phyloP scores from a whole-genome alignment of 2,113 vertebrate species.

The Colossoma macropomum region DNA sequence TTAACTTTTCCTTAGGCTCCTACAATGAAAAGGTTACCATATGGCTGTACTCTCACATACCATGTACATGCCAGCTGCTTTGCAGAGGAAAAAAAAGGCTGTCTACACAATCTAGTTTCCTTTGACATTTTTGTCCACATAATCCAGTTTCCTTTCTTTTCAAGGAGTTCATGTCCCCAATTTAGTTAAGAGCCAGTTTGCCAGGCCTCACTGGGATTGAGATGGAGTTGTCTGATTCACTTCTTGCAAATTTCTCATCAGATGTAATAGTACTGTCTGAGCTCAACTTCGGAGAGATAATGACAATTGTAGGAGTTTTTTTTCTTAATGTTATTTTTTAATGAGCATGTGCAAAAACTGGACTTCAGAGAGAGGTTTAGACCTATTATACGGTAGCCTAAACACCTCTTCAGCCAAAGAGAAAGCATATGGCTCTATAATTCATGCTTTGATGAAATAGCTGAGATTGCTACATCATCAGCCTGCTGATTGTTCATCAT shows the following conservation, averaged over 20 bases:
- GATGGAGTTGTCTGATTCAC: background rate
- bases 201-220: background rate
- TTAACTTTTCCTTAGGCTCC: conserved; percentile 8
- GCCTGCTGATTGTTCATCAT: background rate
- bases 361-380: background rate
- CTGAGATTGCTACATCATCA: background rate
- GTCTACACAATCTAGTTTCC: background rate
- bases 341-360: no score
- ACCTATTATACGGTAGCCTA: background rate
- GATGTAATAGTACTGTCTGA: background rate
- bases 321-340: background rate
- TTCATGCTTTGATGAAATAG: background rate
- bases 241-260: background rate
- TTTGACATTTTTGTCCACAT: background rate
- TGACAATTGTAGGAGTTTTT: background rate
- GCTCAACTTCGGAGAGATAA: background rate
- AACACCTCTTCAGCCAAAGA: background rate
- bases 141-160: background rate
- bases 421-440: background rate
- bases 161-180: background rate
- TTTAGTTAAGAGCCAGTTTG: background rate
- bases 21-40: background rate
- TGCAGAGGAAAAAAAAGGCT: background rate
- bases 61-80: background rate
- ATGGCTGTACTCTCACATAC: conserved; percentile 2